Percentiles rank a stretch among this genome's conserved stretches.
These are phyloP conservation scores for Lepidochrysops patricia DNA, from an alignment of 2,888 invertebrate genomes.

Conservation along the genomic window DNA sequence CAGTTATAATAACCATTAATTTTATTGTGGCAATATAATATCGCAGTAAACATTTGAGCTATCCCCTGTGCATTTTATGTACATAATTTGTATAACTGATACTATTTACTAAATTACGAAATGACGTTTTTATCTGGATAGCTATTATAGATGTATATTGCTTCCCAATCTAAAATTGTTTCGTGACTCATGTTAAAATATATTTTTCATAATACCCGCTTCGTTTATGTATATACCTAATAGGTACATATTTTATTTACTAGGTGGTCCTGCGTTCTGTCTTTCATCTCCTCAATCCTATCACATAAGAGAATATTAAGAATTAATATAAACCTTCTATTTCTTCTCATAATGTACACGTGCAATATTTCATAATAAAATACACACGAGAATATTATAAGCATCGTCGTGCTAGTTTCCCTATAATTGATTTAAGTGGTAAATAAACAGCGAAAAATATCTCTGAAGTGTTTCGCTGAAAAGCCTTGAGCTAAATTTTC, in stretches of 20 bases:
- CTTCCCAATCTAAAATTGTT: not conserved
- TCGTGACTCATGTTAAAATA: not conserved
- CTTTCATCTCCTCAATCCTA: too few species aligned
- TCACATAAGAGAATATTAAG: too few species aligned
- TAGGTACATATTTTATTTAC: too few species aligned
- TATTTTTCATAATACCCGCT: too few species aligned
- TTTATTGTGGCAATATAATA: not conserved
- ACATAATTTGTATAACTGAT: not conserved
- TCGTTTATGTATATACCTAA: too few species aligned
- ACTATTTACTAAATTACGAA: constrained; percentile 7
- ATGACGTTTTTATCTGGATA: constrained; percentile 1
- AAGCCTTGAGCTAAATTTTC: not conserved
- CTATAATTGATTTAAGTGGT: not conserved
- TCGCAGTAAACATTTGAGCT: not conserved
- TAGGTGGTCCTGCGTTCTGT: too few species aligned
- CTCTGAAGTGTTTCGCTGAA: not conserved
- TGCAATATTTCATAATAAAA: too few species aligned
- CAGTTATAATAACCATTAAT: not conserved
- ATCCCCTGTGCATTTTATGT: not conserved
- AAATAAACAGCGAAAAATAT: not conserved
- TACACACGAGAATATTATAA: too few species aligned
- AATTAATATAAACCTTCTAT: too few species aligned
- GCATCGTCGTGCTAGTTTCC: too few species aligned
- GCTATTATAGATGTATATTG: not conserved
- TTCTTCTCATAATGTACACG: too few species aligned